Percentiles rank a stretch among this genome's conserved stretches.
Conservation (phyloP, 2,113 vertebrate genomes). For the Panthera tigris region DNA sequence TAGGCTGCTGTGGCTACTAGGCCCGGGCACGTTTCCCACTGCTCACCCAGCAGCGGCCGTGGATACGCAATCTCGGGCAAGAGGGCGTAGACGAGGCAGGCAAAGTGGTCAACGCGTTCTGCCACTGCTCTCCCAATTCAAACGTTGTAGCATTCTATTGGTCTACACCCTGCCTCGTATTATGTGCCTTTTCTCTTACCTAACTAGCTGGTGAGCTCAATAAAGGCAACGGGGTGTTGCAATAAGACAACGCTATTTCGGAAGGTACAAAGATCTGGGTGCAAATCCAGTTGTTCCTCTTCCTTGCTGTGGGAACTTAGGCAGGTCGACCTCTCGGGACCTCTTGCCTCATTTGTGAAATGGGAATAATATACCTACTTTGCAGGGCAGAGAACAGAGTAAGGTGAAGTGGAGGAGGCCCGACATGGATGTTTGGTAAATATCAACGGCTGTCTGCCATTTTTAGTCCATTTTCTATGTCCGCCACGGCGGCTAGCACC, state of each 20-base stretch:
- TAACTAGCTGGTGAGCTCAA: background rate
- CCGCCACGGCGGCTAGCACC: background rate
- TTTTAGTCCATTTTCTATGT: background rate
- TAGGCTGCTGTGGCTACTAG: background rate
- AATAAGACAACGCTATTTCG: background rate
- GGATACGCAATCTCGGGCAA: background rate
- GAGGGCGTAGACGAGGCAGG: background rate
- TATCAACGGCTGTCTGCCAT: background rate
- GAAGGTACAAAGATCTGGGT: background rate
- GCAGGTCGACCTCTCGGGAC: background rate
- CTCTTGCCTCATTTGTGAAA: background rate
- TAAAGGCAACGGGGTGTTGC: background rate
- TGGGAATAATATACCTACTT: accelerated
- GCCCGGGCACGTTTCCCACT: background rate
- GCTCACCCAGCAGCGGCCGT: too few relatives aligned
- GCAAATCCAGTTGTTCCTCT: background rate
- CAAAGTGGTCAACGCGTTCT: background rate
- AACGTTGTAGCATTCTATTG: background rate
- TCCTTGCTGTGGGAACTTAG: background rate
- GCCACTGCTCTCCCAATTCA: background rate
- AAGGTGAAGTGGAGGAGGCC: background rate
- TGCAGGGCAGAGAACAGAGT: background rate
- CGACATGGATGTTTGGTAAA: background rate
- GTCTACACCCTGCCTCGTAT: background rate
- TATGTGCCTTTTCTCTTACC: background rate